Evolutionary conservation across 2,797 vertebrate genomes (phyloP).

Genomic region (Bryconaethiops microstoma): DNA sequence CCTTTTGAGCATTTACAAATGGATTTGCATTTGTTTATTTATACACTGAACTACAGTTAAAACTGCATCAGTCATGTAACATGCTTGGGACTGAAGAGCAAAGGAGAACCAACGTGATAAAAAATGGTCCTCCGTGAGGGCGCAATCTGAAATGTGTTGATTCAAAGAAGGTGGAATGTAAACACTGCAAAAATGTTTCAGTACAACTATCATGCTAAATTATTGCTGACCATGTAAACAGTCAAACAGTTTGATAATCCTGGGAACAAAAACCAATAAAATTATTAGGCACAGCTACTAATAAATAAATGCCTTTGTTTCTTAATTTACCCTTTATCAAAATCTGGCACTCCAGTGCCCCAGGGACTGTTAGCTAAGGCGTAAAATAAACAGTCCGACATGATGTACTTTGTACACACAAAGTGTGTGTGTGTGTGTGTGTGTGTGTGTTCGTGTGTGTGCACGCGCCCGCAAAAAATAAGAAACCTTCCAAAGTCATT

Average conservation of each 20-base stretch:
- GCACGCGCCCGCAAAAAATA: no score
- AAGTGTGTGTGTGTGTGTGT: background rate
- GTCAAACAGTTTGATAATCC: background rate
- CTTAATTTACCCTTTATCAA: background rate
- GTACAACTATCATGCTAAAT: background rate
- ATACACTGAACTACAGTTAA: no score
- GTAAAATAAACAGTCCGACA: background rate
- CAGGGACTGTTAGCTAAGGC: background rate
- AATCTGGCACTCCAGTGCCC: background rate
- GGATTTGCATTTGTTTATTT: no score
- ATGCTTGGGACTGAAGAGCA: no score
- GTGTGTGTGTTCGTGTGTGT: background rate
- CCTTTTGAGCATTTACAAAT: no score
- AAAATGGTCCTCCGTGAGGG: no score
- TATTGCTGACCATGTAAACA: background rate
- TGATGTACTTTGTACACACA: background rate
- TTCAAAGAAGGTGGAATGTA: background rate
- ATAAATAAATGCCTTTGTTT: background rate
- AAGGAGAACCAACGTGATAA: no score
- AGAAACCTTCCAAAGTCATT: background rate
- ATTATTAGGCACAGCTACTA: no score
- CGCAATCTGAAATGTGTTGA: no score
- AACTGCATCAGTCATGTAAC: no score
- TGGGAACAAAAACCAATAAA: background rate
- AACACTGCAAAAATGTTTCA: background rate